Percentiles rank a stretch among this genome's conserved stretches.
Conservation (phyloP, 2,113 vertebrate species). For the Romanogobio albipinnatus region DNA sequence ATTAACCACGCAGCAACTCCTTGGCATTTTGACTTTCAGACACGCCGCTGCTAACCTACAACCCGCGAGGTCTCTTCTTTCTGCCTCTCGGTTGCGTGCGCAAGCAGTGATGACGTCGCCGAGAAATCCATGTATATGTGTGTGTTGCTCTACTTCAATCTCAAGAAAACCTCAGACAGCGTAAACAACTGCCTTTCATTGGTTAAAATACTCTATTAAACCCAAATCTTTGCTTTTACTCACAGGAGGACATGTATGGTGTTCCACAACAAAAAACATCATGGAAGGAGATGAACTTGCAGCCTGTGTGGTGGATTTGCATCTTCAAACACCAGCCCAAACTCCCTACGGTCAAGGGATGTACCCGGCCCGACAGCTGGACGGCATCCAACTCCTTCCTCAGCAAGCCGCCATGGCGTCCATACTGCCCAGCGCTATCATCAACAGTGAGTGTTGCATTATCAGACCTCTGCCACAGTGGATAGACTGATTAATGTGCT, state of each 20-base stretch:
- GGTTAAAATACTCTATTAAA: not conserved
- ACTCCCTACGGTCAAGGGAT: constrained; percentile 83
- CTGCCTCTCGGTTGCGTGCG: no score
- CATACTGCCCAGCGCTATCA: constrained; percentile 85
- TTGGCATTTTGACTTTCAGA: no score
- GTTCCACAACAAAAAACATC: constrained; percentile 84
- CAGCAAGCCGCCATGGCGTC: constrained; percentile 90
- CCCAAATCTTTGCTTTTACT: not conserved
- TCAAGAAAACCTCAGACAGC: not conserved
- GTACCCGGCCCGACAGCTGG: constrained; percentile 85
- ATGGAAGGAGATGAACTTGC: constrained; percentile 84
- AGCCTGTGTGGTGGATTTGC: constrained; percentile 86
- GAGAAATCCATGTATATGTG: no score
- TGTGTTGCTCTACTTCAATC: no score
- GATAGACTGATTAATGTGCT: constrained; percentile 31
- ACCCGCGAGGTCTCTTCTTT: no score
- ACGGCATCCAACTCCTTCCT: constrained; percentile 87
- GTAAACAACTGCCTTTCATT: not conserved
- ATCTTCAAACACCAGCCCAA: constrained; percentile 83
- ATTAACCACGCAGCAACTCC: no score
- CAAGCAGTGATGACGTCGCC: no score
- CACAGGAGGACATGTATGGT: constrained; percentile 84
- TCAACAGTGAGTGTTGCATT: constrained; percentile 84
- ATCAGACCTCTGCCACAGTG: constrained; percentile 32
- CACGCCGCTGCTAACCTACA: no score